phyloP scores from a whole-genome alignment of 2,797 vertebrate genomes.

The Paedocypris micromegethes region DNA sequence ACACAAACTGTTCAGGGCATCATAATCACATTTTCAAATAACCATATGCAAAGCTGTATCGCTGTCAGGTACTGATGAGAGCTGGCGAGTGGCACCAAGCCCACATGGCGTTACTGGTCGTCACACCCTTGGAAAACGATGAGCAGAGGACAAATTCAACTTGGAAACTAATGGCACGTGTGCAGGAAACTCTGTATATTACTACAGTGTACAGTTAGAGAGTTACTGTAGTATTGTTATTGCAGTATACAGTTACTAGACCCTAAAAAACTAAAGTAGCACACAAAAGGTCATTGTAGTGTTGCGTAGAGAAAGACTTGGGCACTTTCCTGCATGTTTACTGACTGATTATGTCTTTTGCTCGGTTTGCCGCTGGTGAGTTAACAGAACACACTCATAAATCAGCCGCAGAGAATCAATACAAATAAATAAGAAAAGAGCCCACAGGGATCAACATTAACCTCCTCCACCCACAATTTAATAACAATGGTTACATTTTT shows the following conservation, averaged over 20 bases:
- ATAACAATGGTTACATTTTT: conserved; percentile 23
- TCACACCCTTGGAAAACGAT: conserved; percentile 39
- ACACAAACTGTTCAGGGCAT: conserved; percentile 64
- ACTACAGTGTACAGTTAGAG: no score
- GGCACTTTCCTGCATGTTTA: conserved; percentile 20
- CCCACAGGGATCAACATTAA: conserved; percentile 26
- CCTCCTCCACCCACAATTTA: conserved; percentile 27
- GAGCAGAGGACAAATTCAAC: conserved; percentile 28
- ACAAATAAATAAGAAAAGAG: conserved; percentile 50
- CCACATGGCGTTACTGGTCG: conserved; percentile 42
- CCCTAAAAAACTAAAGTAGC: no score
- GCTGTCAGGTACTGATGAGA: conserved; percentile 47
- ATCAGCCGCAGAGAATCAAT: conserved; percentile 51
- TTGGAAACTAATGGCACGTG: no score
- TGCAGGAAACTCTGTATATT: no score
- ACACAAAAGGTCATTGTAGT: no score
- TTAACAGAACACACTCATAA: conserved; percentile 46
- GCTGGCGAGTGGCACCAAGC: conserved; percentile 50
- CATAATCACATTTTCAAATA: conserved; percentile 66
- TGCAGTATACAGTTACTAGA: no score
- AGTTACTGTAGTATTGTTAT: no score
- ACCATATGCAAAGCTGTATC: conserved; percentile 54
- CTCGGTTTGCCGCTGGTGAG: conserved; percentile 28
- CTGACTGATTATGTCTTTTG: conserved; percentile 15
- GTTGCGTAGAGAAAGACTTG: background rate